phyloP scores from a whole-genome alignment of 37 sponge, comb jelly and placozoan species.

The Hexactinellida sp. region DNA sequence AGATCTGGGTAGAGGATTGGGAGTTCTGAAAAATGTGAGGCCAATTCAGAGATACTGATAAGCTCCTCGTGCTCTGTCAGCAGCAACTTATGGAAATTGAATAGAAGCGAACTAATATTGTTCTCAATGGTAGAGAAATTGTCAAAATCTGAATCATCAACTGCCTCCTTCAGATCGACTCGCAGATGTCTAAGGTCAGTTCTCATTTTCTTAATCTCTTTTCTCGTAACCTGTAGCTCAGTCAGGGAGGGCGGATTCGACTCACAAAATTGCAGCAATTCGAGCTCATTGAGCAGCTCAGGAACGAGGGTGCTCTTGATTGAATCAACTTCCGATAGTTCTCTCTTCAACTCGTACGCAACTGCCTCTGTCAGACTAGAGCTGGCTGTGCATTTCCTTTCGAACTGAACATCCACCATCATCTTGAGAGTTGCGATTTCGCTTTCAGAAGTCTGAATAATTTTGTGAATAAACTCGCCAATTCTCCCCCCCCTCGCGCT shows the following conservation, averaged over 20 bases:
- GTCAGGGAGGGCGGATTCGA: not conserved
- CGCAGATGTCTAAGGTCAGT: not conserved
- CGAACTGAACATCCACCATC: not conserved
- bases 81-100: not conserved
- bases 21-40: constrained; percentile 14
- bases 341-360: not conserved
- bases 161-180: not conserved
- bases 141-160: not conserved
- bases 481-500: not conserved
- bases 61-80: not conserved
- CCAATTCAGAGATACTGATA: not conserved
- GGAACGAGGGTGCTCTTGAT: not conserved
- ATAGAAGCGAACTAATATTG: not conserved
- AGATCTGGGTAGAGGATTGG: not conserved
- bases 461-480: not conserved
- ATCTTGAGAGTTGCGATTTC: not conserved
- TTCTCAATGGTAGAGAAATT: not conserved
- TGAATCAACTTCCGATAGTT: not conserved
- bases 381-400: not conserved
- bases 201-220: constrained; percentile 3
- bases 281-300: not conserved
- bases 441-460: not conserved
- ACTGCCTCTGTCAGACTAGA: not conserved
- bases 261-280: not conserved
- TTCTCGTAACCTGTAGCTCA: not conserved